A percentile compares a stretch with the other conserved stretches of the same genome.
These are phyloP conservation scores for Carcina quercana DNA, from an alignment of 2,888 invertebrate genomes.

Conservation along the genomic window DNA sequence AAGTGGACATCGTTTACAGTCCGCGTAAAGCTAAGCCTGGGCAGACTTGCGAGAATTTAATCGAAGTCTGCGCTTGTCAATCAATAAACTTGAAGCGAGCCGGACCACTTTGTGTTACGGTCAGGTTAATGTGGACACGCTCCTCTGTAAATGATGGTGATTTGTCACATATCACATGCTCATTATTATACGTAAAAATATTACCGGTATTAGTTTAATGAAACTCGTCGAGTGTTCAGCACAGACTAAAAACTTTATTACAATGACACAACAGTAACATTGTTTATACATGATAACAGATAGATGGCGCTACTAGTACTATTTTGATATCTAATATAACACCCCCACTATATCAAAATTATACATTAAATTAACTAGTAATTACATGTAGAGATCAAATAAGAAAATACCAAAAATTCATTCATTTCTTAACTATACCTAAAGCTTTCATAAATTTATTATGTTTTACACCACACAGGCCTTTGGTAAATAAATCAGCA, in stretches of 20 bases:
- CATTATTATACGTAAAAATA: slow-evolving; percentile 3
- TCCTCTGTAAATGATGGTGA: slow-evolving; percentile 6
- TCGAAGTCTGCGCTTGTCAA: slow-evolving; percentile 67
- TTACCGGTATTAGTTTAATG: too few species aligned
- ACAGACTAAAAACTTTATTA: slow-evolving; percentile 1
- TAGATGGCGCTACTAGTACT: too few species aligned
- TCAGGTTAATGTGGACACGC: slow-evolving; percentile 37
- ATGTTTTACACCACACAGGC: slow-evolving; percentile 3
- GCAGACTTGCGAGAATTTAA: slow-evolving; percentile 56
- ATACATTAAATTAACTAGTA: too few species aligned
- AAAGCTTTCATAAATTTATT: neutral
- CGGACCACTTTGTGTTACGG: slow-evolving; percentile 38
- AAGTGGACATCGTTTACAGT: slow-evolving; percentile 30
- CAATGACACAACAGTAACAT: too few species aligned
- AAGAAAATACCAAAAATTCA: too few species aligned
- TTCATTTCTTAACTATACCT: too few species aligned
- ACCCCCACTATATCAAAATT: too few species aligned
- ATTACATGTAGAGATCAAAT: too few species aligned
- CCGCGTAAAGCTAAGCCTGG: slow-evolving; percentile 51
- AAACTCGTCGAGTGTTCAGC: slow-evolving; percentile 1
- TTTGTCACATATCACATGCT: too few species aligned
- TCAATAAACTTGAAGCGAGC: slow-evolving; percentile 56
- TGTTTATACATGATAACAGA: too few species aligned
- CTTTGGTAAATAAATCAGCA: slow-evolving; percentile 7
- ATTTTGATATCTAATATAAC: too few species aligned